Evolutionary conservation across 1,140 invertebrate genomes (phyloP), one percentile per base, ranked within the genome.

Genomic region (Temnothorax longispinosus): DNA sequence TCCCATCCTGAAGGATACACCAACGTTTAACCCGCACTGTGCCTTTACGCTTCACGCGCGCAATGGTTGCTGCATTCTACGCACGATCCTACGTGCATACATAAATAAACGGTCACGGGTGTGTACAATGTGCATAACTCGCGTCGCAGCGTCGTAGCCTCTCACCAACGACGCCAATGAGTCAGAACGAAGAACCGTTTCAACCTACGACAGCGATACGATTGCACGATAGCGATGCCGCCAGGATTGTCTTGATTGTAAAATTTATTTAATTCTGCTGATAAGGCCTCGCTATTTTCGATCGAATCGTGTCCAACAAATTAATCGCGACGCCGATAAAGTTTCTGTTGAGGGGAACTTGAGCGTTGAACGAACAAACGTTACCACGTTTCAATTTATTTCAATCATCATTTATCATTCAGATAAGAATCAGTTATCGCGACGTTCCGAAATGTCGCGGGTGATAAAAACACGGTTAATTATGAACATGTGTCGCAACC

Each of bases 21-120:
- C 41, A 7, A 54, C 27, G 38, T 67, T 62, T 35, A 50, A 60
- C 58, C 38, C 38, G 18, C 32, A n/a, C n/a, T n/a, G 58, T 18
- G 62, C 56, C 6, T 41, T 41, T 27, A 27, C 27, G 27, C 35
- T 77, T 38, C 52, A 18, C 27, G 11, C 8, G 21, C 41, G 58
- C 21, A 71, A 50, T 47, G n/a, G 44, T 76, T n/a, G 21, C 47
- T 21, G 67, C 58, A 85, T 87, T 84, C 54, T 71, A 54, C 41
- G n/a, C 54, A 50, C 75, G 67, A 85, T 78, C 47, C 72, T 44
- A 44, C 69, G 72, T 38, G 85, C 74, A 88, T 90, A 80, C 86
- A 90, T 90, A 90, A 90, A 47, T 74, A 85, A 87, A 80, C 38
- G 67, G 65, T 0, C n/a, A 75, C 41, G 62, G 41, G 41, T 41